Evolutionary conservation across 1,140 invertebrate species (phyloP), one percentile per base, ranked within the genome.

Genomic region (Heterodera carotae): DNA sequence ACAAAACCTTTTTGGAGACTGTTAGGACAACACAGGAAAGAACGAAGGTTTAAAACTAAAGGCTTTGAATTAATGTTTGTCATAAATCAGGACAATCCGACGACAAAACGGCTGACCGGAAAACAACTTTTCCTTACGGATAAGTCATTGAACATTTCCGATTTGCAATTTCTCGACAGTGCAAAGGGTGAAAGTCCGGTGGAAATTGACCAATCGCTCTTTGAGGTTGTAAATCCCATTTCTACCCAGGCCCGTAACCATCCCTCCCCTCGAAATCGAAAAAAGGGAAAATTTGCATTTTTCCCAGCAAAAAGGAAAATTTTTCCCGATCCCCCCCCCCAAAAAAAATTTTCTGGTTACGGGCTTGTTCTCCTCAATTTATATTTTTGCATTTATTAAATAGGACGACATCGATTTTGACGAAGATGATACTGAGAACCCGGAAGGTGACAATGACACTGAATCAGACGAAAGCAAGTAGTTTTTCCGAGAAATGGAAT

Each of bases 51-150:
- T 29, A 18, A 27, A 34, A 62, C 12, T n/a, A n/a, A n/a, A n/a
- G n/a, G n/a, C n/a, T 18, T 60, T 74, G 27, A 69, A 69, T 10
- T 18, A 2, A 15, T 18, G 12, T 10, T 73, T 27, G 2, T 3
- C 36, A 15, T 34, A 25, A 59, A 18, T 33, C 12, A 74, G 56
- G 72, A 74, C 39, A 59, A 39, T 60, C 56, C 66, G 22, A 36
- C 43, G 43, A 67, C 29, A n/a, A 68, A 79, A 33, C 56, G 77
- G 15, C n/a, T 69, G 60, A 78, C 77, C 18, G 77, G 77, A 25
- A 78, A 68, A 60, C 77, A 78, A 56, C 75, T 78, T 22, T 78
- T 78, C 66, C 39, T 78, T 33, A 22, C 62, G 25, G 77, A 78
- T 31, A 59, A 76, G n/a, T 78, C 77, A 15, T 39, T 78, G 34